Base-by-base conservation (phyloP, 2,113 vertebrate species). In the Sorex fumeus region DNA sequence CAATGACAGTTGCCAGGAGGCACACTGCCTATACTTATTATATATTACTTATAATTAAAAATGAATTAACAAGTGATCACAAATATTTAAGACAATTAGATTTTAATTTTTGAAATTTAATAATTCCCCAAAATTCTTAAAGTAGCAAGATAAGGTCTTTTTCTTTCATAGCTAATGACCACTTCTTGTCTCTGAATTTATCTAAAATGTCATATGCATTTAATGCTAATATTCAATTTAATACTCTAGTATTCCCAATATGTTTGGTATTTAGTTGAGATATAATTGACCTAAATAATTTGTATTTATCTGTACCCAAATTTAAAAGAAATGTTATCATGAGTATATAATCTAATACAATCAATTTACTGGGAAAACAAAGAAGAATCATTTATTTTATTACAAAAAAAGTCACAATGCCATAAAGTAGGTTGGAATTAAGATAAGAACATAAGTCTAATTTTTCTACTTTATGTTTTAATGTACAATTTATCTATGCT, bases 1-100 rank as follows among this genome's bases (percentile, higher is more conserved):
- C 80, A 76, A 40, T 62, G 74, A 25, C 19, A 64, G 15, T 62
- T 95, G 86, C 88, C 83, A 93, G 9, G 25, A 72, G 30, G 66
- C 2, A 16, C 9, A 19, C 21, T 10, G 13, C 7, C 19, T 34
- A 36, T 16, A 18, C 1, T 18, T 69, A 18, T 32, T 69, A 1
- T 69, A 30, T 32, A 2, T 32, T 32, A 10, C 8, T 66, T 69
- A 40, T 18, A 69, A n/a, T 67, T 47, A 67, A 53, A 78, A 4
- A 64, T n/a, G 32, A n/a, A 45, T 69, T 69, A 76, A 45, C 1
- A n/a, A 2, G 83, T 16, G 30, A 76, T 16, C 8, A 86, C 50
- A 1, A 75, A 34, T 34, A 45, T 82, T 77, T 25, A 60, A 74
- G 34, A 11, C 2, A 45, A 66, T 1, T 69, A 11, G 9, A 3